phyloP scores from a whole-genome alignment of 2,888 invertebrate species.

The Acronicta aceris region DNA sequence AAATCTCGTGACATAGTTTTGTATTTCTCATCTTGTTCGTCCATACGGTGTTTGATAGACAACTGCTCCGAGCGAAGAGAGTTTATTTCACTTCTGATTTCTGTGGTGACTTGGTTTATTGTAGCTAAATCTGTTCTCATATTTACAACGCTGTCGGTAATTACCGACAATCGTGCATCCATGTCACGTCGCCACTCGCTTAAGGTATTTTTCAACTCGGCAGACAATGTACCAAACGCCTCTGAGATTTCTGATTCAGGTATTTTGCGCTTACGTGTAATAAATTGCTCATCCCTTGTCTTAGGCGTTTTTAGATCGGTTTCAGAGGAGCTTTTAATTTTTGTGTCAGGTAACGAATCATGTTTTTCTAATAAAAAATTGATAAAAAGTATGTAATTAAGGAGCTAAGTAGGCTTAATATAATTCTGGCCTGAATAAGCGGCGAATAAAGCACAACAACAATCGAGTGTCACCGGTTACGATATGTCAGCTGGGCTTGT shows the following conservation, averaged over 20 bases:
- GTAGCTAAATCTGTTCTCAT: constrained; percentile 1
- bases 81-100: constrained; percentile 1
- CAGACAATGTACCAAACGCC: not conserved
- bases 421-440: too few relatives aligned
- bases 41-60: not conserved
- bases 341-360: too few relatives aligned
- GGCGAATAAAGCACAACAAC: too few relatives aligned
- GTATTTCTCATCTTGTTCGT: not conserved
- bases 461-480: too few relatives aligned
- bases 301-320: too few relatives aligned
- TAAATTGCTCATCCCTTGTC: too few relatives aligned
- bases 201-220: constrained; percentile 1
- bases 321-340: too few relatives aligned
- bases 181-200: constrained; percentile 1
- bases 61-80: constrained; percentile 5
- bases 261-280: constrained; percentile 5
- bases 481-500: too few relatives aligned
- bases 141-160: not conserved
- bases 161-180: not conserved
- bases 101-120: not conserved
- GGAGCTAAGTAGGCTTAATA: too few relatives aligned
- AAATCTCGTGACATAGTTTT: not conserved
- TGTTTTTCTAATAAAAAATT: too few relatives aligned
- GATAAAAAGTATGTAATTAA: too few relatives aligned
- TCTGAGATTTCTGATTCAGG: constrained; percentile 1